Percentiles rank a stretch among this genome's conserved stretches.
Conservation (phyloP, 1,140 invertebrate genomes). For the Zophobas morio region DNA sequence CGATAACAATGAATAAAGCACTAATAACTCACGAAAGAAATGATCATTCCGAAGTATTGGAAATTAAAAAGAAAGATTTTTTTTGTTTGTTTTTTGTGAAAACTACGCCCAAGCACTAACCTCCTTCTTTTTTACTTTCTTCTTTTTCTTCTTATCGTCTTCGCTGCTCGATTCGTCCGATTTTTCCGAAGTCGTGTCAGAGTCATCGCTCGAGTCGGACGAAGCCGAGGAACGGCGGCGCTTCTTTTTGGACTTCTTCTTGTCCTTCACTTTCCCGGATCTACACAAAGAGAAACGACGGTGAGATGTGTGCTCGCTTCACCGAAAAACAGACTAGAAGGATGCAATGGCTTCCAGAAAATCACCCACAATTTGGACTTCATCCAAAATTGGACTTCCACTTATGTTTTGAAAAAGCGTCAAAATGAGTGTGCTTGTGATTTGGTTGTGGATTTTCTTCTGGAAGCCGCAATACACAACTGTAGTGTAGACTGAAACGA, state of each 20-base stretch:
- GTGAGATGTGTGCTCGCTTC: background rate
- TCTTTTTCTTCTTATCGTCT: slow-evolving; percentile 62
- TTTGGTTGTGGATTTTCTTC: background rate
- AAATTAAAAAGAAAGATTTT: slow-evolving; percentile 40
- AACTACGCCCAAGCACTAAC: slow-evolving; percentile 55
- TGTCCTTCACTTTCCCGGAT: slow-evolving; percentile 62
- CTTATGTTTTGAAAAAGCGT: too few relatives aligned
- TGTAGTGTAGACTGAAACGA: slow-evolving; percentile 43
- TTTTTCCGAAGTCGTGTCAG: slow-evolving; percentile 55
- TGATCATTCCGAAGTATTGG: slow-evolving; percentile 29
- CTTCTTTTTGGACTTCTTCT: slow-evolving; percentile 64
- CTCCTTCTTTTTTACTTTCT: slow-evolving; percentile 63
- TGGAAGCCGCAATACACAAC: slow-evolving; percentile 8
- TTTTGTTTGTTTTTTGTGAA: background rate
- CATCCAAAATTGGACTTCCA: too few relatives aligned
- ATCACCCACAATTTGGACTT: background rate
- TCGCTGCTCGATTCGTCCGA: slow-evolving; percentile 60
- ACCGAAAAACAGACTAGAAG: slow-evolving; percentile 13
- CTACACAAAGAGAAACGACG: slow-evolving; percentile 55
- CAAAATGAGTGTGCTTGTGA: too few relatives aligned
- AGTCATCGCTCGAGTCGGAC: slow-evolving; percentile 57
- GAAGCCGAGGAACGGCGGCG: slow-evolving; percentile 51
- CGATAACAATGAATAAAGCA: slow-evolving; percentile 1
- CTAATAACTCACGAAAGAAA: slow-evolving; percentile 45
- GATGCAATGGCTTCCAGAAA: slow-evolving; percentile 31